Percentiles rank a stretch among this genome's conserved stretches.
Conservation (phyloP, 2,888 invertebrate species). For the Argyresthia goedartella region DNA sequence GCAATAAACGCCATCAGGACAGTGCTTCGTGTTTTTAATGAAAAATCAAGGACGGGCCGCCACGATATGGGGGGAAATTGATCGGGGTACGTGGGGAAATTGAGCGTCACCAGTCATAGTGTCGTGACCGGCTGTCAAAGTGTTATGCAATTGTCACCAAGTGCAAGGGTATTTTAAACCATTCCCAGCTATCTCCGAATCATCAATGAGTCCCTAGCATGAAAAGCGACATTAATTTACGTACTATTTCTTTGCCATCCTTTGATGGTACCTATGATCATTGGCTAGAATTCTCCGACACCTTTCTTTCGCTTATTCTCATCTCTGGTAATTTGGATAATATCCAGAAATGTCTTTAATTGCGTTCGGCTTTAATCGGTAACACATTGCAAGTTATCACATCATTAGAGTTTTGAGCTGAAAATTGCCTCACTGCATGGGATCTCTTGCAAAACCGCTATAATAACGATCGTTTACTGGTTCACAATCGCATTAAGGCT, state of each 20-base stretch:
- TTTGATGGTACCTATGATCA: conserved; percentile 10
- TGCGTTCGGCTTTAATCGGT: conserved; percentile 5
- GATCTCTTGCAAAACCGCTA: conserved; percentile 11
- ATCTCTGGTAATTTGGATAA: conserved; percentile 4
- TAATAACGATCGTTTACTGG: conserved; percentile 11
- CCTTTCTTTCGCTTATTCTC: conserved; percentile 7
- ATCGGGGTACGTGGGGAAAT: no score
- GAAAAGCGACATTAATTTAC: conserved; percentile 11
- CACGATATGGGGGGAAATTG: no score
- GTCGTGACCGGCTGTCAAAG: no score
- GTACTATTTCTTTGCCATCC: conserved; percentile 7
- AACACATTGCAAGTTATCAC: conserved; percentile 6
- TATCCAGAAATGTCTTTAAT: conserved; percentile 10
- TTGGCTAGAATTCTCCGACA: conserved; percentile 9
- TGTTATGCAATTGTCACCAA: no score
- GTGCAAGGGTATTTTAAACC: no score
- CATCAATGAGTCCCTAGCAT: no score
- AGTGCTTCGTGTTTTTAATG: no score
- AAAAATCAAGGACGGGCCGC: no score
- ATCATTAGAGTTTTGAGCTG: conserved; percentile 10
- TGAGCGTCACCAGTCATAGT: no score
- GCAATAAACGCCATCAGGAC: no score
- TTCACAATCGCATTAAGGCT: no score
- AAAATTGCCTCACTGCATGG: conserved; percentile 14
- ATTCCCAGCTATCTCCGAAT: no score